phyloP scores from a whole-genome alignment of 35 echinoderm and acorn worm species.

The Anneissia japonica region DNA sequence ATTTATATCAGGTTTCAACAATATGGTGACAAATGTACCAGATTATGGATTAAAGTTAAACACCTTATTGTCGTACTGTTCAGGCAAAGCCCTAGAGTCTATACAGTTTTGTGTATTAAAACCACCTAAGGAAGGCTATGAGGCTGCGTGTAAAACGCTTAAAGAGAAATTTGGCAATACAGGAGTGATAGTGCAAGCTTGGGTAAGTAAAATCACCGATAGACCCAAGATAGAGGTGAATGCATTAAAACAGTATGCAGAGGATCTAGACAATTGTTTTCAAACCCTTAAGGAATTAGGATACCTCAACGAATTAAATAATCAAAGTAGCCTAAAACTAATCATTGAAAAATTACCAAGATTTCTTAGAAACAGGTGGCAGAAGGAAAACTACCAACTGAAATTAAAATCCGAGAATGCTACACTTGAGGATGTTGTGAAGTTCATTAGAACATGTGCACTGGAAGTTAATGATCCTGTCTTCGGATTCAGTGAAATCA shows the following conservation, averaged over 20 bases:
- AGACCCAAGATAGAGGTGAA: not conserved
- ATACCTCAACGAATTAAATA: constrained; percentile 9
- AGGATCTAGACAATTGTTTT: not conserved
- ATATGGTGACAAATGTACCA: constrained; percentile 6
- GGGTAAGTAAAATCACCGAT: not conserved
- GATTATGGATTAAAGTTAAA: constrained; percentile 9
- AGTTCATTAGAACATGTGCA: no score
- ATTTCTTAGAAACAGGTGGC: no score
- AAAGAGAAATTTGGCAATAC: constrained; percentile 7
- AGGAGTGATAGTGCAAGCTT: not conserved
- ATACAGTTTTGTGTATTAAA: constrained; percentile 13
- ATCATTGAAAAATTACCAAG: constrained; percentile 5
- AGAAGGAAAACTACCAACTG: no score
- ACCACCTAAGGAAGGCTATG: not conserved
- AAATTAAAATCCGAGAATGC: no score
- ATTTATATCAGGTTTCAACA: not conserved
- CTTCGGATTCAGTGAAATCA: not conserved
- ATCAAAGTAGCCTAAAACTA: constrained; percentile 8
- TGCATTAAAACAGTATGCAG: not conserved
- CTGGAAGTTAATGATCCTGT: no score
- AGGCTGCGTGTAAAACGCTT: not conserved
- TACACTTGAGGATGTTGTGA: no score
- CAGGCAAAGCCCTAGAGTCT: constrained; percentile 2
- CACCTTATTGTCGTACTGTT: not conserved
- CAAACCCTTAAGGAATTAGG: not conserved